Evolutionary conservation across 2,797 vertebrate species (phyloP).

Genomic region (Mastacembelus armatus): DNA sequence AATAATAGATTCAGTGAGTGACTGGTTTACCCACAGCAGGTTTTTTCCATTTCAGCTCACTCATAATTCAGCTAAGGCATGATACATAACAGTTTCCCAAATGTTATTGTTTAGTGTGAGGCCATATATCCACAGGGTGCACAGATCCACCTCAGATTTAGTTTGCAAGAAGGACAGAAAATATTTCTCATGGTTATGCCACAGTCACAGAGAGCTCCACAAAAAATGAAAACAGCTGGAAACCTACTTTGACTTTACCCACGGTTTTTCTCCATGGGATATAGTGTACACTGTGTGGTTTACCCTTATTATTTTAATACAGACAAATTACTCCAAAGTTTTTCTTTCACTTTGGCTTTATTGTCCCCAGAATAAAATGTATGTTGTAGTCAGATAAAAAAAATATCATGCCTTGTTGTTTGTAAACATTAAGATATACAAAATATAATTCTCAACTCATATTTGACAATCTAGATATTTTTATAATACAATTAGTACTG

Average conservation of each 20-base stretch:
- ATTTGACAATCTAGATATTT: no score
- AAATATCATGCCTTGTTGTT: no score
- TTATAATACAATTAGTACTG: no score
- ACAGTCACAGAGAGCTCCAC: conserved; percentile 16
- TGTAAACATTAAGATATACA: no score
- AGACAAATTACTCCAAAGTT: background rate
- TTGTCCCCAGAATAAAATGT: no score
- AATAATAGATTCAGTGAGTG: conserved; percentile 65
- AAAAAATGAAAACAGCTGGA: conserved; percentile 36
- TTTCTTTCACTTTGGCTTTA: background rate
- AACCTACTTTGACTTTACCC: conserved; percentile 16
- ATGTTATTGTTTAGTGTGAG: conserved; percentile 60
- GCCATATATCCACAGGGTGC: no score
- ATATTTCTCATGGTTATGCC: conserved; percentile 29
- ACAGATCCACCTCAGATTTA: no score
- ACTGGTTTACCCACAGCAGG: conserved; percentile 46
- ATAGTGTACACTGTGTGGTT: conserved; percentile 1
- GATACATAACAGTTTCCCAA: conserved; percentile 42
- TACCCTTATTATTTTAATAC: background rate
- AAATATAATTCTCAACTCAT: no score
- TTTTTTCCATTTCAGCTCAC: conserved; percentile 64
- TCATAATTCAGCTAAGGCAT: conserved; percentile 42
- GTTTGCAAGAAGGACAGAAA: conserved; percentile 38
- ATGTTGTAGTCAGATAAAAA: no score
- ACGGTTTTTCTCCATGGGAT: conserved; percentile 3